Evolutionary conservation across 2,888 invertebrate genomes (phyloP).

Genomic region (Parasteatoda lunata): DNA sequence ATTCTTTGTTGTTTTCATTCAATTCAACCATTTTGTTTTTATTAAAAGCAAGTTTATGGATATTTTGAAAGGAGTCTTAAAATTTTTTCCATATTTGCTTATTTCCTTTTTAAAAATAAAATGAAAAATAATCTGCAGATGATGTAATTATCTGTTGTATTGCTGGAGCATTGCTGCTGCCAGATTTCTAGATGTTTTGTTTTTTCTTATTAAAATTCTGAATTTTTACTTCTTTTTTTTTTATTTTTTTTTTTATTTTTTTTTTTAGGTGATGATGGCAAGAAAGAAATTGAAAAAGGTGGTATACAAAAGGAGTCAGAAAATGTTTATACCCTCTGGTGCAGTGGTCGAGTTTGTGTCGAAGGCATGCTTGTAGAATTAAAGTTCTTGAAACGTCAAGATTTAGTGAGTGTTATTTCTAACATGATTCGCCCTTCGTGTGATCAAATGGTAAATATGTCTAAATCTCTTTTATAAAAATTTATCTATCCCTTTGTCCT

Average conservation of each 20-base stretch:
- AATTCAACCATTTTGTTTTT: no score
- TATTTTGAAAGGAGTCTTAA: no score
- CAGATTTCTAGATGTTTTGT: neutral
- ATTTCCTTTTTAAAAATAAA: no score
- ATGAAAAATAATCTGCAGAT: no score
- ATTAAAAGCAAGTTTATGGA: no score
- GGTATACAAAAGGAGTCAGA: conserved; percentile 94
- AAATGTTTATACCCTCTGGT: conserved; percentile 95
- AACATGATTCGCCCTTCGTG: conserved; percentile 87
- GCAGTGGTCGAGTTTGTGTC: conserved; percentile 94
- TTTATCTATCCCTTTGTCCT: no score
- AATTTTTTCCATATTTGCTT: no score
- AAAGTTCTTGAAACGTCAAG: conserved; percentile 95
- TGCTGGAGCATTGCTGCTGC: no score
- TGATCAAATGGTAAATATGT: conserved; percentile 83
- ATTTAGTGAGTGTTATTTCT: conserved; percentile 89
- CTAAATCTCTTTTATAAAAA: no score
- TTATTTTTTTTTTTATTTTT: conserved; percentile 51
- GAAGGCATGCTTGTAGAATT: conserved; percentile 98
- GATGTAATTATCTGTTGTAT: no score
- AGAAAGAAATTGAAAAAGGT: conserved; percentile 80
- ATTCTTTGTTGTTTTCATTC: no score
- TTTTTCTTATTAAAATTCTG: neutral
- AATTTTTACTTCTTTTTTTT: conserved; percentile 57
- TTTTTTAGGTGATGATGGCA: conserved; percentile 85